Evolutionary conservation across 2,113 vertebrate genomes (phyloP).

Genomic region (Martes martes): DNA sequence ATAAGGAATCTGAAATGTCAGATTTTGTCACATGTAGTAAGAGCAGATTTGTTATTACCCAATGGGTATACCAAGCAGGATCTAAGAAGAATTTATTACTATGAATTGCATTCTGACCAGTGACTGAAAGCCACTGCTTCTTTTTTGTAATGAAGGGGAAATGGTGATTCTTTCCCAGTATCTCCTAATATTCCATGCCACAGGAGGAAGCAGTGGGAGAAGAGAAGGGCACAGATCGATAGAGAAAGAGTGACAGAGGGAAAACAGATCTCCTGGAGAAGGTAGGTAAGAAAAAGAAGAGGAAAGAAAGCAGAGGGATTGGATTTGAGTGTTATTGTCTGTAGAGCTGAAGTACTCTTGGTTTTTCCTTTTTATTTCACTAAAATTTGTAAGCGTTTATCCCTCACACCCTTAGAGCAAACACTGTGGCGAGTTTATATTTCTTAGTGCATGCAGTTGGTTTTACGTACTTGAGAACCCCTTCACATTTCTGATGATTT

Average conservation of each 20-base stretch:
- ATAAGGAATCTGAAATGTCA: background rate
- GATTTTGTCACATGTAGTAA: background rate
- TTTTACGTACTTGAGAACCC: background rate
- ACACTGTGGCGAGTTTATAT: background rate
- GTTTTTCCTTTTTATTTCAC: conserved; percentile 11
- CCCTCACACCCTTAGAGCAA: background rate
- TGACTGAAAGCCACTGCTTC: background rate
- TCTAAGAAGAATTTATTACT: background rate
- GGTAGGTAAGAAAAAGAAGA: too few species aligned
- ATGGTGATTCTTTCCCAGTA: background rate
- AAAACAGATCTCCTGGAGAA: background rate
- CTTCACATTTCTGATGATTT: background rate
- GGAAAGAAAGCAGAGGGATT: background rate
- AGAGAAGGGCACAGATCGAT: background rate
- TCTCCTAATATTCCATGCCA: background rate
- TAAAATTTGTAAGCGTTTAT: background rate
- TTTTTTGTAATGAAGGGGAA: background rate
- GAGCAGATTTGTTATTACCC: background rate
- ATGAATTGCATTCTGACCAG: background rate
- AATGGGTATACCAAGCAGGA: background rate
- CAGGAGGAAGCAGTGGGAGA: background rate
- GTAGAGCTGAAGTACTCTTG: background rate
- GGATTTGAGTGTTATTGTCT: background rate
- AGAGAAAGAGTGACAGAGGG: background rate
- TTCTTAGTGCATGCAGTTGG: fast-evolving